Conservation (phyloP, 2,888 invertebrate species). For the Melipona beecheii region DNA sequence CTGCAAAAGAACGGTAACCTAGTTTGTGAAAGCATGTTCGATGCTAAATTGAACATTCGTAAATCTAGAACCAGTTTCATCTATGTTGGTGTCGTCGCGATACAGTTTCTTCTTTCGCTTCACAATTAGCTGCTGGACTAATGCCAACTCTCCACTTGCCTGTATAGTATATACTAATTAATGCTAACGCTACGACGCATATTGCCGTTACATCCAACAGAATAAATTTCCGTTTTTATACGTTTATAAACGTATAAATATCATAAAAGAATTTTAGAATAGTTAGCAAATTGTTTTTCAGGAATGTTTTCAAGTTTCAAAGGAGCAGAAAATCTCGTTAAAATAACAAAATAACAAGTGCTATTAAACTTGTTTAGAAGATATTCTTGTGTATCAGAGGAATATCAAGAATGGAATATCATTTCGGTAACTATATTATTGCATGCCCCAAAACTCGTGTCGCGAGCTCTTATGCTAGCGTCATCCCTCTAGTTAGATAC, state of each 20-base stretch:
- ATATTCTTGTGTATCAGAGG: neutral
- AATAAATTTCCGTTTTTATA: neutral
- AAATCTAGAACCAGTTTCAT: conserved; percentile 42
- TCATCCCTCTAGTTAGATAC: conserved; percentile 71
- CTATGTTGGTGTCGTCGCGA: conserved; percentile 41
- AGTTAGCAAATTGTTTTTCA: neutral
- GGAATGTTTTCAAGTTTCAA: neutral
- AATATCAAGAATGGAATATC: conserved; percentile 5
- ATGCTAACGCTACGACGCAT: conserved; percentile 37
- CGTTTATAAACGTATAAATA: neutral
- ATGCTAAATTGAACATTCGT: conserved; percentile 21
- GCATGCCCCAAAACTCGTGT: conserved; percentile 35
- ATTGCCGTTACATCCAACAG: conserved; percentile 23
- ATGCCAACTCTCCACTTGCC: conserved; percentile 51
- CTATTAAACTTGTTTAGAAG: conserved; percentile 8
- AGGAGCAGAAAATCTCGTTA: neutral
- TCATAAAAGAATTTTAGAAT: neutral
- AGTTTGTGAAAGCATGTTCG: conserved; percentile 2
- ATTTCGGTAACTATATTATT: conserved; percentile 39
- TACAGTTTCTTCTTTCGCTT: conserved; percentile 64
- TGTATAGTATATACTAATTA: conserved; percentile 47
- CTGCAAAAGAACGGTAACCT: conserved; percentile 64
- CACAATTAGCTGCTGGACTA: conserved; percentile 64
- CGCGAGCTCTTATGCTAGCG: conserved; percentile 60
- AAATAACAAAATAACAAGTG: neutral